Evolutionary conservation across 2,888 invertebrate species (phyloP).

Genomic region (Mimachlamys varia): DNA sequence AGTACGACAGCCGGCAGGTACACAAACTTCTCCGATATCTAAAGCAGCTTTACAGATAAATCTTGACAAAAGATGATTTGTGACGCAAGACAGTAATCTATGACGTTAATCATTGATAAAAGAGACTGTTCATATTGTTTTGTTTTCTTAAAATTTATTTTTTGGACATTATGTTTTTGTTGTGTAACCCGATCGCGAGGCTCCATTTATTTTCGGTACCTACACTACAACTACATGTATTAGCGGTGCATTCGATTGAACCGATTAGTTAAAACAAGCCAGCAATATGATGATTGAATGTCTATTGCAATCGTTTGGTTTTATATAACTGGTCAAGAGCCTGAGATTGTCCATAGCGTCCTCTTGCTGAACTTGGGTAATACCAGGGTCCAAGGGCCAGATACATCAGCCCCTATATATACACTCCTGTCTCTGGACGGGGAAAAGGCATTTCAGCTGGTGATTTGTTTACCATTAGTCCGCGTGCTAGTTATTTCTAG

Average conservation of each 20-base stretch:
- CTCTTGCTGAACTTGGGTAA: background rate
- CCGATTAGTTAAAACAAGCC: too few species aligned
- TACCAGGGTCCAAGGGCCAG: background rate
- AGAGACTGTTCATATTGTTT: background rate
- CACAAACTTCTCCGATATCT: background rate
- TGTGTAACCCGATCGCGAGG: too few species aligned
- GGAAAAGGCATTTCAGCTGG: background rate
- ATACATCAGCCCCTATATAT: background rate
- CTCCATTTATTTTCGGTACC: too few species aligned
- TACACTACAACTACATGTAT: background rate
- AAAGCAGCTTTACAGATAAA: background rate
- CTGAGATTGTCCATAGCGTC: background rate
- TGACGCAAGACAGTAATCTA: background rate
- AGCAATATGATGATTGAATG: too few species aligned
- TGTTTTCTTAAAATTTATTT: too few species aligned
- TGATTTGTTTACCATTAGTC: slow-evolving; percentile 28
- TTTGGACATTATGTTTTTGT: too few species aligned
- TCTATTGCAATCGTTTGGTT: background rate
- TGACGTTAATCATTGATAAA: background rate
- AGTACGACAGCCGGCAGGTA: slow-evolving; percentile 5
- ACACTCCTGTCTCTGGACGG: background rate
- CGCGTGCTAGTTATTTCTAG: slow-evolving; percentile 23
- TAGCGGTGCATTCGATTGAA: background rate
- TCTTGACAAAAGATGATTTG: background rate
- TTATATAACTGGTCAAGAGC: background rate